Percentiles rank a stretch among this genome's conserved stretches.
phyloP scores from a whole-genome alignment of 2,888 invertebrate genomes.

The Drosophila maculinotata region DNA sequence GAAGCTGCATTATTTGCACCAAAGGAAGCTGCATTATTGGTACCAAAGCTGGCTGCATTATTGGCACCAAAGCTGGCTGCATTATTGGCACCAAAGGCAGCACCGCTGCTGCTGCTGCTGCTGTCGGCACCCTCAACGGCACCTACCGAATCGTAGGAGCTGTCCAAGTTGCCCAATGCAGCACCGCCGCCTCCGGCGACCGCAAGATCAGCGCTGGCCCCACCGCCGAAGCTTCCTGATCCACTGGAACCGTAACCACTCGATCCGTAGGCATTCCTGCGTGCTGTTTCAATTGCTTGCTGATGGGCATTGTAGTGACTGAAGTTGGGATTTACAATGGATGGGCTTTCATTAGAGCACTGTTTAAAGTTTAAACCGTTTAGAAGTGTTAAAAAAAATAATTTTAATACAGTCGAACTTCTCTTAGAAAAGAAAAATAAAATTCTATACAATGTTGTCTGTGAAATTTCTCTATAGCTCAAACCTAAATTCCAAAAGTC shows the following conservation, averaged over 20 bases:
- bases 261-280: conserved; percentile 56
- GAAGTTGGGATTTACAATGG: not conserved
- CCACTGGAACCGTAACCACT: conserved; percentile 37
- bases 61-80: too few relatives aligned
- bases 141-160: conserved; percentile 71
- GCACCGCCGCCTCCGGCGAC: conserved; percentile 14
- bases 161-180: conserved; percentile 56
- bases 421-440: too few relatives aligned
- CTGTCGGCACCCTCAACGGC: conserved; percentile 52
- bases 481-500: too few relatives aligned
- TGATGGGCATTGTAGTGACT: conserved; percentile 83
- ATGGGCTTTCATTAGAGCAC: not conserved
- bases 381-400: too few relatives aligned
- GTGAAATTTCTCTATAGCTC: too few relatives aligned
- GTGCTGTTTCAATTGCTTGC: conserved; percentile 82
- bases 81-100: conserved; percentile 69
- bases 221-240: conserved; percentile 35
- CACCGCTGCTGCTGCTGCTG: conserved; percentile 28
- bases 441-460: too few relatives aligned
- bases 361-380: not conserved
- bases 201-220: conserved; percentile 28
- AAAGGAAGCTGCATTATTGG: not conserved
- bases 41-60: not conserved
- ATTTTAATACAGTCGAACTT: too few relatives aligned
- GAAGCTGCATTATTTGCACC: not conserved